phyloP scores from a whole-genome alignment of 2,888 invertebrate species.

The Caenorhabditis sp. region DNA sequence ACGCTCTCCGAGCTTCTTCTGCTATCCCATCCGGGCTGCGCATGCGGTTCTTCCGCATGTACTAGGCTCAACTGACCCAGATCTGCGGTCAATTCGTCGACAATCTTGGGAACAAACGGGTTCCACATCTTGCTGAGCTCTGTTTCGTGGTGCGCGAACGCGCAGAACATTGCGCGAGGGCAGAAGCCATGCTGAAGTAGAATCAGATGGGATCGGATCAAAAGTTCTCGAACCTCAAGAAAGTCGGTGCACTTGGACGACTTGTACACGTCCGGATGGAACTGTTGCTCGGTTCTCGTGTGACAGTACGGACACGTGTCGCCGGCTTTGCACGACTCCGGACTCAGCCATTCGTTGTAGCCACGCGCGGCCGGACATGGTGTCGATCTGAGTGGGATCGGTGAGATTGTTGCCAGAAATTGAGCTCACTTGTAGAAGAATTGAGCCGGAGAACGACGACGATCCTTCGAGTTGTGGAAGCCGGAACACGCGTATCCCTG shows the following conservation, averaged over 20 bases:
- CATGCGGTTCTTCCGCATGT: no score
- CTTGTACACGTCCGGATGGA: constrained; percentile 99
- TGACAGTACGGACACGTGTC: constrained; percentile 97
- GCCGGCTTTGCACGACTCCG: constrained; percentile 94
- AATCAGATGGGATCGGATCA: no score
- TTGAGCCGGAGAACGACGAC: constrained; percentile 88
- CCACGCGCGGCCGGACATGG: constrained; percentile 99
- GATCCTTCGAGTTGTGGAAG: constrained; percentile 97
- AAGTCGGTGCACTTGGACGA: constrained; percentile 99
- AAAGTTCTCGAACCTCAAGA: no score
- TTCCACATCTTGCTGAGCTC: no score
- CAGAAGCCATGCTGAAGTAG: constrained; percentile 98
- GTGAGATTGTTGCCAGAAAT: not conserved
- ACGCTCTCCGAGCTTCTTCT: no score
- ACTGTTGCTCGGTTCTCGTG: constrained; percentile 98
- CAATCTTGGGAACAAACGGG: no score
- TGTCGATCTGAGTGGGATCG: constrained; percentile 85
- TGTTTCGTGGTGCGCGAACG: constrained; percentile 95
- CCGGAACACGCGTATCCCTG: constrained; percentile 99
- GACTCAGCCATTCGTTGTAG: constrained; percentile 97
- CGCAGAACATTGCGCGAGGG: constrained; percentile 97
- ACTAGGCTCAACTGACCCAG: no score
- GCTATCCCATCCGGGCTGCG: no score
- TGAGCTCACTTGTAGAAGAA: no score
- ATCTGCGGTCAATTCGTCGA: no score